Conservation (phyloP, 2,888 invertebrate species). For the Drosophila kuntzei region DNA sequence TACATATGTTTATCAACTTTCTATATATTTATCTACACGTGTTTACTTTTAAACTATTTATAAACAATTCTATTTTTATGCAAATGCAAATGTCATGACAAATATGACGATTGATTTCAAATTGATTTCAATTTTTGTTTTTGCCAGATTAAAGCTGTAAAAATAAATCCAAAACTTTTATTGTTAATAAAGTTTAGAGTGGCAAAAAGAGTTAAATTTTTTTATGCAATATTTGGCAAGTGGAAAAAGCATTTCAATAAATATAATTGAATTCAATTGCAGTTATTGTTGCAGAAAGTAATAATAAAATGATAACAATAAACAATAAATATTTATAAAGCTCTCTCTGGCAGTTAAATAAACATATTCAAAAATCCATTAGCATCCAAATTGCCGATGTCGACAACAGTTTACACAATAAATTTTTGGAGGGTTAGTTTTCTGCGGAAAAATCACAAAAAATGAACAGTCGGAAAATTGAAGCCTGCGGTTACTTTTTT, state of each 20-base stretch:
- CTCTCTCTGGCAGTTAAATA: conserved; percentile 33
- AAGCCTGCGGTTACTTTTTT: conserved; percentile 27
- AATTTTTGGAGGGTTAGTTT: conserved; percentile 55
- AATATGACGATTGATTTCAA: conserved; percentile 2
- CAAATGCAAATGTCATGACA: not conserved
- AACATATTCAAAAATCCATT: conserved; percentile 72
- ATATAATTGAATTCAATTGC: conserved; percentile 59
- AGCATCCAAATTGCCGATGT: conserved; percentile 44
- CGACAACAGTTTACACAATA: conserved; percentile 72
- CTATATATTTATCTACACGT: not conserved
- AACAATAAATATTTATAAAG: conserved; percentile 76
- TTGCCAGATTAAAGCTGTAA: conserved; percentile 12
- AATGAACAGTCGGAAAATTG: conserved; percentile 30
- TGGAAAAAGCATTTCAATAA: conserved; percentile 46
- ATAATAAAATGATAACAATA: conserved; percentile 29
- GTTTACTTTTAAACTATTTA: conserved; percentile 1
- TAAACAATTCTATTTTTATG: conserved; percentile 6
- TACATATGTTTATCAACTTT: not conserved
- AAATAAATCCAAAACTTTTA: conserved; percentile 21
- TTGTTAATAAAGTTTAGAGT: conserved; percentile 9
- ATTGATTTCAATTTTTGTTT: not conserved
- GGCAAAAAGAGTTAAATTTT: conserved; percentile 22
- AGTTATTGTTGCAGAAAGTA: conserved; percentile 13
- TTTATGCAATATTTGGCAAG: conserved; percentile 40
- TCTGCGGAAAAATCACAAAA: conserved; percentile 24